Evolutionary conservation across 2,888 invertebrate species (phyloP), one percentile per base, ranked within the genome.

Genomic region (Epinotia bilunana): DNA sequence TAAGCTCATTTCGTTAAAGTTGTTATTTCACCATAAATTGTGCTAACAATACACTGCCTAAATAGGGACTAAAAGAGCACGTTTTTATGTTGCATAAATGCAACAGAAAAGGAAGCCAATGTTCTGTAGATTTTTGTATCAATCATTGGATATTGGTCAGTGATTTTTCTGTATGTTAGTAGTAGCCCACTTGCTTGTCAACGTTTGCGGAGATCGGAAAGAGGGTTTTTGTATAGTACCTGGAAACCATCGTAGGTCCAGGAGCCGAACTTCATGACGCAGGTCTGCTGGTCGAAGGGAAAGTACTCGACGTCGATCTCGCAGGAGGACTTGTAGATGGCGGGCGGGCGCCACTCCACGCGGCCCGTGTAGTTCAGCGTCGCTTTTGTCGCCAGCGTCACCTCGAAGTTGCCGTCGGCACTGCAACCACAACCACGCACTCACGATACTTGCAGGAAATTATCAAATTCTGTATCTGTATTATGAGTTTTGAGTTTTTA

Each of bases 191-290:
- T 46, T 16, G 13, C 13, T 46, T 46, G 13, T 46, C 3, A 13
- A 4, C 12, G 2, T 4, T 13, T 13, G 46, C 46, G 7, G 16
- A 12, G 0, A 20, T 33, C 0, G 57, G 73, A 18, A n/a, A 18
- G 53, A 55, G 4, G 16, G 55, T 39, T 7, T 11, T 13, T 5
- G 11, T 95, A 97, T 6, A 12, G 11, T 95, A 98, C 98, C 97
- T 98, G 98, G 91, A 98, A 98, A 86, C 98, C 98, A 91, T 98
- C 98, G 94, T 98, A 98, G 76, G 98, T 98, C 98, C 98, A 98
- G 89, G 98, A 98, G 92, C 98, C 98, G 90, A 98, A 98, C 95
- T 98, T 98, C 95, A 98, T 96, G 88, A 97, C 97, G 94, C 98
- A 98, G 83, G 98, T 98, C 95, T 98, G 98, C 94, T 98, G 97